These are phyloP conservation scores for Diloba caeruleocephala DNA, from an alignment of 2,888 invertebrate species.

Conservation along the genomic window DNA sequence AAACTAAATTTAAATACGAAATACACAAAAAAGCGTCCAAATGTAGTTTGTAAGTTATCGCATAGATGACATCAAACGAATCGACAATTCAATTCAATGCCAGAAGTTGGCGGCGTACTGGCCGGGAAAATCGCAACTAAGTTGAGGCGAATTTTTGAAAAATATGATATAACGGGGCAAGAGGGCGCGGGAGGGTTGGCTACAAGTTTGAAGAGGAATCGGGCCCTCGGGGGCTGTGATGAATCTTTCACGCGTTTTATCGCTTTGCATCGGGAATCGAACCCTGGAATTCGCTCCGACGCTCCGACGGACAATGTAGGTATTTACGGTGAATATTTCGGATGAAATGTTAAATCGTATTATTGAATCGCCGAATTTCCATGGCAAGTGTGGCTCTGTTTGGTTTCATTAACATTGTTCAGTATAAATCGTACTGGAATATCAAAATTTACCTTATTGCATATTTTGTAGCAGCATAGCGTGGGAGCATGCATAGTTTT, in stretches of 20 bases:
- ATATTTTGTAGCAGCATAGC: neutral
- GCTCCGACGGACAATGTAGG: constrained; percentile 41
- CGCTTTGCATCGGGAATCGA: constrained; percentile 83
- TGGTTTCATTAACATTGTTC: constrained; percentile 29
- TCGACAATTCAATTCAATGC: constrained; percentile 73
- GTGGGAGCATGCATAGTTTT: neutral
- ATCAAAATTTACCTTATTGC: neutral
- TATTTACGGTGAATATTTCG: constrained; percentile 47
- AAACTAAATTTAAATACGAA: constrained; percentile 45
- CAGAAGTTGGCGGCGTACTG: constrained; percentile 68
- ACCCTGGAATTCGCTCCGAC: constrained; percentile 65
- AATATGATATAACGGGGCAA: constrained; percentile 83
- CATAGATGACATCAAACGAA: constrained; percentile 58
- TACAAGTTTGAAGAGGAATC: constrained; percentile 84
- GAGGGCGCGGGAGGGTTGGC: constrained; percentile 71
- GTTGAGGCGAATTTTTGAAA: constrained; percentile 80
- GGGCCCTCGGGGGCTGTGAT: constrained; percentile 82
- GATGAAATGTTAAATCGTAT: constrained; percentile 45
- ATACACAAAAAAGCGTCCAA: constrained; percentile 36
- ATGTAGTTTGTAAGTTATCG: constrained; percentile 55
- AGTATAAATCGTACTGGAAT: neutral
- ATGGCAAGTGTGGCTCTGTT: constrained; percentile 19
- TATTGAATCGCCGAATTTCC: constrained; percentile 37
- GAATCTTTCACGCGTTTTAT: constrained; percentile 87
- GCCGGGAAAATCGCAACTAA: constrained; percentile 68